Evolutionary conservation across 92 coral and sea anemone genomes (phyloP).

Genomic region (Epizoanthus stellaris): DNA sequence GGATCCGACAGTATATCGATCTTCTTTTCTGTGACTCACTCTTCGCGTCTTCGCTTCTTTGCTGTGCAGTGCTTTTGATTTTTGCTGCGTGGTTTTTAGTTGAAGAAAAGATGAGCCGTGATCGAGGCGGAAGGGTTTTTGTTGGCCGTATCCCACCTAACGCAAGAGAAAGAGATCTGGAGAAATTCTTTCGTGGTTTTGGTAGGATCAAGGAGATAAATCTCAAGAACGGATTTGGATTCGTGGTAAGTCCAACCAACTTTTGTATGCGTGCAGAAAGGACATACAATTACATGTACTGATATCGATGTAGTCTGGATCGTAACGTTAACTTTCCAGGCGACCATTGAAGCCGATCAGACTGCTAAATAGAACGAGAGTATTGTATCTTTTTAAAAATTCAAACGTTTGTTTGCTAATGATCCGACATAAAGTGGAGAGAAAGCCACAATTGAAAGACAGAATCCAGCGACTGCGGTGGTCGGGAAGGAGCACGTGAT

Average conservation of each 20-base stretch:
- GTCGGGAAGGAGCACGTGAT: background rate
- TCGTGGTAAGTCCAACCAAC: slow-evolving; percentile 72
- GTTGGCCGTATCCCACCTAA: slow-evolving; percentile 92
- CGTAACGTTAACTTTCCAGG: no score
- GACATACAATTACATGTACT: no score
- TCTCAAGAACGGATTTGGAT: slow-evolving; percentile 93
- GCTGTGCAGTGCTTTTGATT: no score
- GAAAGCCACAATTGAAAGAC: no score
- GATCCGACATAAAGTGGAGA: no score
- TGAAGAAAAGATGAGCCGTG: slow-evolving; percentile 82
- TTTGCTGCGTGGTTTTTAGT: background rate
- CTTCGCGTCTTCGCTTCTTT: background rate
- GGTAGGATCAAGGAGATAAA: slow-evolving; percentile 94
- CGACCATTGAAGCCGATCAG: no score
- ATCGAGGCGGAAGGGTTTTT: slow-evolving; percentile 90
- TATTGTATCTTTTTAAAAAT: no score
- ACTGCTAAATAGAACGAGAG: no score
- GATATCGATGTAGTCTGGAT: no score
- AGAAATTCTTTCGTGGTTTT: slow-evolving; percentile 89
- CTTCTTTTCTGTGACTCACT: slow-evolving; percentile 1
- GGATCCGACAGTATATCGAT: background rate
- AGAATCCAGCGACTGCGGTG: background rate
- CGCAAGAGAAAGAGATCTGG: slow-evolving; percentile 83
- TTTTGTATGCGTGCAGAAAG: background rate
- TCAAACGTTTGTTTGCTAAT: no score